These are phyloP conservation scores for Pangasianodon gigas DNA, from an alignment of 2,113 vertebrate species.

Conservation along the genomic window DNA sequence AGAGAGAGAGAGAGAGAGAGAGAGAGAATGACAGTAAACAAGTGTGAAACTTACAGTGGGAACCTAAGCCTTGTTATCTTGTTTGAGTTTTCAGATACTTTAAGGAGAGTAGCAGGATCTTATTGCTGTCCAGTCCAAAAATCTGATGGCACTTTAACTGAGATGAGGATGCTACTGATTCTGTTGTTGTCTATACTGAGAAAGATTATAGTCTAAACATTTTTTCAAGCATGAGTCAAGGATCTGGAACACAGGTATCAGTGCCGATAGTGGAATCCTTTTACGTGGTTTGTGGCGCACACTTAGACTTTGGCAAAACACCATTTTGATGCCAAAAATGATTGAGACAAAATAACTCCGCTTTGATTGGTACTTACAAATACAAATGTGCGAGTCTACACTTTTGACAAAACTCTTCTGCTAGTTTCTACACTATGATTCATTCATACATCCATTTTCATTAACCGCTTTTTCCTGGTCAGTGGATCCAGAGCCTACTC, in stretches of 20 bases:
- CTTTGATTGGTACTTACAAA: not conserved
- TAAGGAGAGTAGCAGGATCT: not conserved
- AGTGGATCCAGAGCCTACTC: not conserved
- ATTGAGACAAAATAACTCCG: not conserved
- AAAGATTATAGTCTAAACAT: not conserved
- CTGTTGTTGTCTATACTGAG: not conserved
- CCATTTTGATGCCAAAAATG: not conserved
- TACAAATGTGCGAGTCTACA: not conserved
- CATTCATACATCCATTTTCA: not conserved
- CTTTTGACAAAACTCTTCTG: not conserved
- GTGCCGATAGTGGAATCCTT: not conserved
- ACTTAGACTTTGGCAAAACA: not conserved
- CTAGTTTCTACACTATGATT: not conserved
- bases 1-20: not conserved
- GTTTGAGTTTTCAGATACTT: not conserved
- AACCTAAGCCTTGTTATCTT: not conserved
- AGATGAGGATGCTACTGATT: not conserved
- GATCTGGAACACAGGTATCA: not conserved
- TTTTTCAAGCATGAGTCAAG: not conserved
- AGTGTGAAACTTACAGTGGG: not conserved
- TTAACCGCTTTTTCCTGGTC: not conserved
- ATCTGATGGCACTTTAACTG: not conserved
- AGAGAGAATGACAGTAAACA: not conserved
- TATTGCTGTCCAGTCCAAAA: not conserved
- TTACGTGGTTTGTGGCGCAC: not conserved